Conservation (phyloP, 2,888 invertebrate species). For the Xestia sexstrigata region DNA sequence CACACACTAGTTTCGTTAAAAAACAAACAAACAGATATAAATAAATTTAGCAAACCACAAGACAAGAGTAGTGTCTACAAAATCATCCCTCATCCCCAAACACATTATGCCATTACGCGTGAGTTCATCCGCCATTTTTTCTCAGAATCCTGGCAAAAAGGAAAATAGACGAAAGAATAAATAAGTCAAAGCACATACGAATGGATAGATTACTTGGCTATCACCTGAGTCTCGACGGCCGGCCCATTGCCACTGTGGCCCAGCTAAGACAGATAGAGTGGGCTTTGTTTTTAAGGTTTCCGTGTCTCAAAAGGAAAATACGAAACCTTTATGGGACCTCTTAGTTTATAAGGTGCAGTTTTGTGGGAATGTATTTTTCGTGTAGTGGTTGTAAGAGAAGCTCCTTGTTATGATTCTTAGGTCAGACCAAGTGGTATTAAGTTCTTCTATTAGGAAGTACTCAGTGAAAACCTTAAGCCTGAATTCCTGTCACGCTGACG, state of each 20-base stretch:
- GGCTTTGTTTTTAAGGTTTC: slow-evolving; percentile 21
- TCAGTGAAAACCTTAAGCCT: not conserved
- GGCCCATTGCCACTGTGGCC: slow-evolving; percentile 9
- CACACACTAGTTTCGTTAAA: not conserved
- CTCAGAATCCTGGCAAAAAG: slow-evolving; percentile 21
- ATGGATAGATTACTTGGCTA: slow-evolving; percentile 47
- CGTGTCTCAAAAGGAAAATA: not conserved
- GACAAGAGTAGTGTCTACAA: not conserved
- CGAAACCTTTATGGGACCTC: not conserved
- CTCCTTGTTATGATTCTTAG: not conserved
- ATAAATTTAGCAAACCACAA: not conserved
- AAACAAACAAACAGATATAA: not conserved
- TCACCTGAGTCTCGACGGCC: slow-evolving; percentile 40
- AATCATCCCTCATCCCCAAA: slow-evolving; percentile 10
- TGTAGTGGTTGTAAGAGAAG: too few relatives aligned
- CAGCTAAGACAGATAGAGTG: slow-evolving; percentile 32
- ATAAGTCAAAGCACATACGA: slow-evolving; percentile 55
- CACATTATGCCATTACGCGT: slow-evolving; percentile 26
- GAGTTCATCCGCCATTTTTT: slow-evolving; percentile 4
- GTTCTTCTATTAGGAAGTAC: not conserved
- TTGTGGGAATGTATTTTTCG: not conserved
- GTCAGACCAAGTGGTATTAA: not conserved
- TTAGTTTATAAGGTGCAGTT: not conserved
- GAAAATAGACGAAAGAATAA: slow-evolving; percentile 52
- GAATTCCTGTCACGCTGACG: too few relatives aligned